These are phyloP conservation scores for Tauraco erythrolophus DNA, from an alignment of 2,113 vertebrate species.

Conservation along the genomic window DNA sequence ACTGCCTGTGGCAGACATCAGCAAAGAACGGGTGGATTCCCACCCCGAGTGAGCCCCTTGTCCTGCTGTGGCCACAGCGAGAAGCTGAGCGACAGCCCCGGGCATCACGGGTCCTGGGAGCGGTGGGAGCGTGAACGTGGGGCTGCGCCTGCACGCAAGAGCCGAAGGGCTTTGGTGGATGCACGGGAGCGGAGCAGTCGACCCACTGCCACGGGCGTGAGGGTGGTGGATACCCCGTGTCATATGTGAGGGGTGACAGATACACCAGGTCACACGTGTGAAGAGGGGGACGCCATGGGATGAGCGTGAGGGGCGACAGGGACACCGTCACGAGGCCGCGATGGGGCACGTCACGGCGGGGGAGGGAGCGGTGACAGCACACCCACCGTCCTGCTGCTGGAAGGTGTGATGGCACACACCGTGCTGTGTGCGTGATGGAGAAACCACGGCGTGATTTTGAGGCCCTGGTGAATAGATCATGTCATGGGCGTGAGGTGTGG, in stretches of 20 bases:
- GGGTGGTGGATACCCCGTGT: rapidly evolving
- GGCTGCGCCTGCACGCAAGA: rapidly evolving
- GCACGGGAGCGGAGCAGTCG: background rate
- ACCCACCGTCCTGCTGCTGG: rapidly evolving
- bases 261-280: rapidly evolving
- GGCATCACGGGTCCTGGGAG: background rate
- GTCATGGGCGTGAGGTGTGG: background rate
- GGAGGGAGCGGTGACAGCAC: background rate
- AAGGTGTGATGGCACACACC: background rate
- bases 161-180: background rate
- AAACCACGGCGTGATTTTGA: rapidly evolving
- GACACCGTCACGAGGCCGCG: rapidly evolving
- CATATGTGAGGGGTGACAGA: background rate
- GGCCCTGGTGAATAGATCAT: rapidly evolving
- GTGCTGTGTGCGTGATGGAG: rapidly evolving
- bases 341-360: rapidly evolving
- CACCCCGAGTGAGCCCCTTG: rapidly evolving
- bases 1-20: rapidly evolving
- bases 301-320: rapidly evolving
- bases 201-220: rapidly evolving
- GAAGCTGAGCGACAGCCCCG: background rate
- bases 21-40: rapidly evolving
- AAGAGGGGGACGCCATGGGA: background rate
- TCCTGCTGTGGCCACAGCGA: rapidly evolving
- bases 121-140: rapidly evolving